Conservation (phyloP, 2,888 invertebrate genomes). For the Anoncus sp. region DNA sequence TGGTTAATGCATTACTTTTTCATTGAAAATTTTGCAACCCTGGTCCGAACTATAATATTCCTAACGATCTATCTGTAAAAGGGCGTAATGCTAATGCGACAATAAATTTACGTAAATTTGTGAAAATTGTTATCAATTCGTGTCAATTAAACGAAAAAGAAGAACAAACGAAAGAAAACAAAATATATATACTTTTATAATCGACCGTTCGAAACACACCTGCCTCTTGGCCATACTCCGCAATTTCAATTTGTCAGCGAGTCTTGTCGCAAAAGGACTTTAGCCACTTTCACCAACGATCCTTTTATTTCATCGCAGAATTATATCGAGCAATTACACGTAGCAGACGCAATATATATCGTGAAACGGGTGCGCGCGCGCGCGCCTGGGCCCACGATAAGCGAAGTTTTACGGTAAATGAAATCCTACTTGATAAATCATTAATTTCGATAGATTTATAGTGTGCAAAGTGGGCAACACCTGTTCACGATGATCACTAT, state of each 20-base stretch:
- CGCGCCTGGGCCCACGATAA: no score
- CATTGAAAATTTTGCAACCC: no score
- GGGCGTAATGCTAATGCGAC: not conserved
- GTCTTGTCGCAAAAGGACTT: slow-evolving; percentile 33
- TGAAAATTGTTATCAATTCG: slow-evolving; percentile 1
- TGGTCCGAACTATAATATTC: no score
- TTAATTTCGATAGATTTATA: slow-evolving; percentile 39
- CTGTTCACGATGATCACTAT: slow-evolving; percentile 7
- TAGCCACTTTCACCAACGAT: slow-evolving; percentile 46
- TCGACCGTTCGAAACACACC: slow-evolving; percentile 6
- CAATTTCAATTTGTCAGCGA: slow-evolving; percentile 44
- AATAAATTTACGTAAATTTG: not conserved
- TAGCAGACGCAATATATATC: slow-evolving; percentile 5
- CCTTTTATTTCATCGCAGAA: slow-evolving; percentile 30
- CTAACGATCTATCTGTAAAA: no score
- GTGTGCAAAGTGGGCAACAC: slow-evolving; percentile 11
- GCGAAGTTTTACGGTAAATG: slow-evolving; percentile 17
- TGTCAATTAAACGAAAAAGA: not conserved
- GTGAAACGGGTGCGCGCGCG: no score
- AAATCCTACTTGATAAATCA: slow-evolving; percentile 42
- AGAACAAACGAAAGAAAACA: not conserved
- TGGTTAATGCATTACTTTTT: no score
- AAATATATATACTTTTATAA: not conserved
- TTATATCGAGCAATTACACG: slow-evolving; percentile 35
- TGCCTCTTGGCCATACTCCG: slow-evolving; percentile 5